Percentiles rank a stretch among this genome's conserved stretches.
phyloP scores from a whole-genome alignment of 2,888 invertebrate genomes.

The Euproctis similis region DNA sequence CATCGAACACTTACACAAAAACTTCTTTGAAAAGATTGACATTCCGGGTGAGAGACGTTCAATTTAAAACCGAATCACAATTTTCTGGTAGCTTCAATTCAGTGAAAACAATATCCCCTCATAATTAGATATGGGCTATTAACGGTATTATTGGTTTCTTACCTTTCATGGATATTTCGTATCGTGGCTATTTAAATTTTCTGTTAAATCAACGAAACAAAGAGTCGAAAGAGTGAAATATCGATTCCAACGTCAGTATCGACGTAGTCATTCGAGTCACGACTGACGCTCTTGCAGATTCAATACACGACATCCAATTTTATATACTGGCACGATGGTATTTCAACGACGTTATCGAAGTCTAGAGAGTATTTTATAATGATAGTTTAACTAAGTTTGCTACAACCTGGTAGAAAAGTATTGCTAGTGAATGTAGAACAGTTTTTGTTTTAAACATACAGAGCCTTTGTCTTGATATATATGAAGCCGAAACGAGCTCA shows the following conservation, averaged over 20 bases:
- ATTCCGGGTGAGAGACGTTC: conserved; percentile 9
- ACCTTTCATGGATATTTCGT: conserved; percentile 1
- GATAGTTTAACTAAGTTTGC: no score
- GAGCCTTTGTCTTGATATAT: no score
- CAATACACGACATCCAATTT: no score
- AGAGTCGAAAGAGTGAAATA: conserved; percentile 14
- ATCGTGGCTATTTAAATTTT: conserved; percentile 2
- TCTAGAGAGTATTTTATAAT: no score
- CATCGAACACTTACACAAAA: no score
- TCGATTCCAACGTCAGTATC: conserved; percentile 12
- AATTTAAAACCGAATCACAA: conserved; percentile 9
- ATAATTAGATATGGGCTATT: conserved; percentile 7
- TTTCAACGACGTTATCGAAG: no score
- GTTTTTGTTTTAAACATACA: no score
- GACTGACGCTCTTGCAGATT: no score
- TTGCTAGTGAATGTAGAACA: no score
- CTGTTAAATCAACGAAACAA: conserved; percentile 7
- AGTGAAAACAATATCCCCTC: conserved; percentile 4
- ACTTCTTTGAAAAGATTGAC: conserved; percentile 6
- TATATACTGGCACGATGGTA: no score
- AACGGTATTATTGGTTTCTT: background rate
- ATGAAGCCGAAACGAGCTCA: no score
- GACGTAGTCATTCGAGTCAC: conserved; percentile 20
- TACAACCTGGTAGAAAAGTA: no score
- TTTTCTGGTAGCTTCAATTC: conserved; percentile 6